Evolutionary conservation across 1,140 invertebrate genomes (phyloP).

Genomic region (Heliconius hermathena): DNA sequence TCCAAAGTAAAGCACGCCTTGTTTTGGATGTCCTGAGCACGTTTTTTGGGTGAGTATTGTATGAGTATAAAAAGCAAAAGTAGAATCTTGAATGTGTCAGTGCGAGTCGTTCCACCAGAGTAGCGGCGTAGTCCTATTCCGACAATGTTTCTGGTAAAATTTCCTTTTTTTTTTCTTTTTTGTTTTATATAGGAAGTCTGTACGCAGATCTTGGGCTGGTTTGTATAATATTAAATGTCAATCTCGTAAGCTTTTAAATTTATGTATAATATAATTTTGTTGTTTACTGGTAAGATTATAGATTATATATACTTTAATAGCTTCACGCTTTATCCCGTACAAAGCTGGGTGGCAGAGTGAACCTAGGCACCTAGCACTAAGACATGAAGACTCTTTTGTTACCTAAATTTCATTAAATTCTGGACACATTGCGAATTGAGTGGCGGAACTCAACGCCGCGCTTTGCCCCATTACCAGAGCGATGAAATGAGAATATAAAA

Average conservation of each 20-base stretch:
- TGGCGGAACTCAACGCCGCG: no score
- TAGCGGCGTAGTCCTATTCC: constrained; percentile 38
- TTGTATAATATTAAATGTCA: constrained; percentile 6
- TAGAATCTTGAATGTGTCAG: constrained; percentile 52
- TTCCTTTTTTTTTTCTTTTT: neutral
- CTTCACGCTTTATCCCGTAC: no score
- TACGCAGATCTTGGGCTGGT: neutral
- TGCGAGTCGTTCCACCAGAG: constrained; percentile 53
- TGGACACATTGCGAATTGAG: no score
- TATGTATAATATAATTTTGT: neutral
- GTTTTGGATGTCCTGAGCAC: constrained; percentile 50
- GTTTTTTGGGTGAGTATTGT: constrained; percentile 71
- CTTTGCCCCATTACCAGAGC: no score
- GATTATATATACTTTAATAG: neutral
- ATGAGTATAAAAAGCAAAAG: constrained; percentile 70
- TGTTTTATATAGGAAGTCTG: neutral
- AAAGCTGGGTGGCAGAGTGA: no score
- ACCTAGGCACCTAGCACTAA: no score
- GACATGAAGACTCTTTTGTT: no score
- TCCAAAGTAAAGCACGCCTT: constrained; percentile 38
- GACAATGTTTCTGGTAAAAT: constrained; percentile 7
- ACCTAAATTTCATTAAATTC: no score
- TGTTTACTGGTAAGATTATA: neutral
- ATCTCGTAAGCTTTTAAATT: neutral
- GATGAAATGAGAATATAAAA: no score